These are phyloP conservation scores for Myoxocephalus aenaeus DNA, from an alignment of 2,797 vertebrate genomes.

Conservation along the genomic window DNA sequence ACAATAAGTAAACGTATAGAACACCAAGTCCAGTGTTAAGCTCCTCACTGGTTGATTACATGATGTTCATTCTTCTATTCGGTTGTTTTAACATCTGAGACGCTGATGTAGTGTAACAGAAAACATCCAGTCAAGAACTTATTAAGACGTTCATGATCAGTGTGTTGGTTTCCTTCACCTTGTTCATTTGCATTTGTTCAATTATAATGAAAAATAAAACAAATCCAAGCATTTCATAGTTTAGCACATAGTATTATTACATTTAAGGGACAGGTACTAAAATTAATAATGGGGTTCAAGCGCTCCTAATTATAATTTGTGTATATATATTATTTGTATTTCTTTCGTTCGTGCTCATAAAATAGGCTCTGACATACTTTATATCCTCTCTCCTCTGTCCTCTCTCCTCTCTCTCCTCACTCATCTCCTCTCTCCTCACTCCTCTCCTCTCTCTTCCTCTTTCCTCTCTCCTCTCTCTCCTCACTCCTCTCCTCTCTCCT, in stretches of 20 bases:
- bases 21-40: not conserved
- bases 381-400: no score
- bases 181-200: not conserved
- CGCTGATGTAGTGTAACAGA: not conserved
- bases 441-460: conserved; percentile 45
- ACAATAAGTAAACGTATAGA: no score
- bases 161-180: not conserved
- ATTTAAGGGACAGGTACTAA: no score
- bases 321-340: no score
- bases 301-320: not conserved
- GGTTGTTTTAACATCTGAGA: not conserved
- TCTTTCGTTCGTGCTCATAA: no score
- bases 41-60: not conserved
- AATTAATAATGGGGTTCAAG: not conserved
- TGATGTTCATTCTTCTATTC: not conserved
- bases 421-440: conserved; percentile 17
- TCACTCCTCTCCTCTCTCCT: no score
- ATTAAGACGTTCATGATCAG: not conserved
- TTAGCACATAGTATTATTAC: not conserved
- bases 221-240: not conserved
- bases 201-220: not conserved
- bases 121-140: not conserved
- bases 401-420: no score
- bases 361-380: no score
- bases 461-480: not conserved